A percentile compares a stretch with the other conserved stretches of the same genome.
Conservation (phyloP, 2,113 vertebrate species). For the Bubo blakistoni region DNA sequence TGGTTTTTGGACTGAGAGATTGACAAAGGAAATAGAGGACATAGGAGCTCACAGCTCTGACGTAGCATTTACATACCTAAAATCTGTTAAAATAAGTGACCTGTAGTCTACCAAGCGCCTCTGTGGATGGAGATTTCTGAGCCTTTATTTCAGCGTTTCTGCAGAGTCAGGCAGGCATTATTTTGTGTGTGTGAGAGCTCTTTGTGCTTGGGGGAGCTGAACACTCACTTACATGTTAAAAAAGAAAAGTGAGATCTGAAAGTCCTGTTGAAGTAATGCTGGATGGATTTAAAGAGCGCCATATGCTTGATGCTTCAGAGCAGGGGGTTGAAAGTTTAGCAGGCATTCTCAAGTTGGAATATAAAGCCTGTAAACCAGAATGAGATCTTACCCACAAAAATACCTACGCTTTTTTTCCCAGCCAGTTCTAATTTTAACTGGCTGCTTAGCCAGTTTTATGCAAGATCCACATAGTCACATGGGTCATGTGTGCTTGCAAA, state of each 20-base stretch:
- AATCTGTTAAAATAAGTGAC: neutral
- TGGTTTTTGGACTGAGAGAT: neutral
- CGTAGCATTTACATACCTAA: neutral
- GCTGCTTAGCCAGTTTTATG: neutral
- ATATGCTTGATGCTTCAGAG: neutral
- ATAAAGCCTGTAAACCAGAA: neutral
- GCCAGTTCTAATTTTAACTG: neutral
- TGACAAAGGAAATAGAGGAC: neutral
- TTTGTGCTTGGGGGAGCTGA: neutral
- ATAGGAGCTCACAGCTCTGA: neutral
- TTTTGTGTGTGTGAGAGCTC: neutral
- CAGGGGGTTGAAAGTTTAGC: neutral
- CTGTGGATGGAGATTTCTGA: neutral
- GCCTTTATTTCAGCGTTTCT: neutral
- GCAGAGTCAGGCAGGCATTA: neutral
- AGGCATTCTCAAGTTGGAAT: neutral
- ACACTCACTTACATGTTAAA: neutral
- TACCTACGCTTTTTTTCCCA: neutral
- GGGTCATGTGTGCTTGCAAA: rapidly evolving
- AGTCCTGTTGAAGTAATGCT: neutral
- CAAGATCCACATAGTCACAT: neutral
- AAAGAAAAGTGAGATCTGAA: neutral
- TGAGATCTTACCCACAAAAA: neutral
- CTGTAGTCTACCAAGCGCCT: neutral
- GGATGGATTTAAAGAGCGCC: neutral